Evolutionary conservation across 2,113 vertebrate genomes (phyloP), one percentile per base, ranked within the genome.

Genomic region (Rhipidura dahli): DNA sequence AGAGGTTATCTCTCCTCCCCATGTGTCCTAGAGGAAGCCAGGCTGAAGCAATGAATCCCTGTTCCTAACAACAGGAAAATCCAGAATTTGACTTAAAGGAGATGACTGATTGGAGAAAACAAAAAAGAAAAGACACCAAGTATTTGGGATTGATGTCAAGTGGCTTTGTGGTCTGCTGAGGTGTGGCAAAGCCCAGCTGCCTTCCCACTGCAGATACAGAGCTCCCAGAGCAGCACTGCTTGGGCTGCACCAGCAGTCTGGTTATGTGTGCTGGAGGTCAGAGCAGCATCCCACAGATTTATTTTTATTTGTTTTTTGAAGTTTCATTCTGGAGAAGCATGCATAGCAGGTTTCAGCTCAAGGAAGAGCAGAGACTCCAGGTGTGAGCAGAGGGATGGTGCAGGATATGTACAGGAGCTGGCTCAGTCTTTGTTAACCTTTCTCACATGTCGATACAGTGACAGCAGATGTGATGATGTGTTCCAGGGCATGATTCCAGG

Each of bases 1-100:
- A 90, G 61, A 75, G 84, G 92, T 97, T 97, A 96, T 97, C 96
- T 93, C 57, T 73, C 22, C 28, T 88, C 39, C 79, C 87, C 94
- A 90, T 75, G 87, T 56, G 80, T 83, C 79, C 84, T 93, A 39
- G 76, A 97, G 96, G 97, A 97, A 95, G 65, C 75, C 66, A 70
- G 71, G 39, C 82, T 96, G 89, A 59, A 90, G 79, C 91, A 94
- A 87, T 70, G 93, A 91, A 88, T 93, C 83, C 75, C 50, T 2
- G 6, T 47, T 82, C 81, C 50, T 83, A 80, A 91, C 86, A 95
- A 94, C 88, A 93, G 92, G 94, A 96, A 96, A 94, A 49, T 13
- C 30, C 77, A 77, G 59, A 69, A 71, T 93, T 94, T 75, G 44
- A 56, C 88, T 93, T 71, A 33, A 47, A 82, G 73, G 39, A 35